These are phyloP conservation scores for Chromoteleia sp. DNA, from an alignment of 2,888 invertebrate genomes.

Conservation along the genomic window DNA sequence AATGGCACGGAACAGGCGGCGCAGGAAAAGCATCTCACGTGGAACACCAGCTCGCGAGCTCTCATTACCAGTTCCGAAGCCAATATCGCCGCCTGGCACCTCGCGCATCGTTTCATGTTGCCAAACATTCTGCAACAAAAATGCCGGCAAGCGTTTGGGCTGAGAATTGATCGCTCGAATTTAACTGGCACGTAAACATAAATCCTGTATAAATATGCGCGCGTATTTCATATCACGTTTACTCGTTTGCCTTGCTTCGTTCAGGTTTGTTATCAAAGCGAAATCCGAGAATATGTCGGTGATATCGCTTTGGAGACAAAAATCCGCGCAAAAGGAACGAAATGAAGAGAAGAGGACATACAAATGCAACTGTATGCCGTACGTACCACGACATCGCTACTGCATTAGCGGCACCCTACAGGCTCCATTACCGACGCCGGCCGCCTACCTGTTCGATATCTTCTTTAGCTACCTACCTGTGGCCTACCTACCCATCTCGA, in stretches of 20 bases:
- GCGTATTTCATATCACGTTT: slow-evolving; percentile 55
- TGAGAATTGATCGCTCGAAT: slow-evolving; percentile 27
- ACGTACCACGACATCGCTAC: slow-evolving; percentile 83
- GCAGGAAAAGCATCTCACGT: slow-evolving; percentile 97
- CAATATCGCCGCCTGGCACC: slow-evolving; percentile 95
- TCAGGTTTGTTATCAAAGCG: slow-evolving; percentile 59
- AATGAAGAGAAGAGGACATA: slow-evolving; percentile 63
- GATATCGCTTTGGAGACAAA: slow-evolving; percentile 73
- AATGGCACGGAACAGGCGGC: slow-evolving; percentile 94
- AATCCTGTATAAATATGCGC: slow-evolving; percentile 19
- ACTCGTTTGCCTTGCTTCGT: slow-evolving; percentile 30
- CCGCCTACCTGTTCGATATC: slow-evolving; percentile 82
- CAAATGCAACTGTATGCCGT: slow-evolving; percentile 73
- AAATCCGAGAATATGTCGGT: slow-evolving; percentile 68
- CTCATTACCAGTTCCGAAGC: slow-evolving; percentile 98
- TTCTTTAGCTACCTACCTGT: slow-evolving; percentile 77
- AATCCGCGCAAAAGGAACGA: slow-evolving; percentile 67
- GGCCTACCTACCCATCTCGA: slow-evolving; percentile 78
- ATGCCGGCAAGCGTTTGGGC: slow-evolving; percentile 36
- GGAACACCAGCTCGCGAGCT: slow-evolving; percentile 96
- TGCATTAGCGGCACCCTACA: slow-evolving; percentile 84
- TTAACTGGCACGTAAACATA: slow-evolving; percentile 28
- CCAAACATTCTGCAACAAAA: slow-evolving; percentile 92
- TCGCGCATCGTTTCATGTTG: slow-evolving; percentile 93
- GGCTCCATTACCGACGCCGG: slow-evolving; percentile 83